These are phyloP conservation scores for Lobophora halterata DNA, from an alignment of 2,888 invertebrate species.

Conservation along the genomic window DNA sequence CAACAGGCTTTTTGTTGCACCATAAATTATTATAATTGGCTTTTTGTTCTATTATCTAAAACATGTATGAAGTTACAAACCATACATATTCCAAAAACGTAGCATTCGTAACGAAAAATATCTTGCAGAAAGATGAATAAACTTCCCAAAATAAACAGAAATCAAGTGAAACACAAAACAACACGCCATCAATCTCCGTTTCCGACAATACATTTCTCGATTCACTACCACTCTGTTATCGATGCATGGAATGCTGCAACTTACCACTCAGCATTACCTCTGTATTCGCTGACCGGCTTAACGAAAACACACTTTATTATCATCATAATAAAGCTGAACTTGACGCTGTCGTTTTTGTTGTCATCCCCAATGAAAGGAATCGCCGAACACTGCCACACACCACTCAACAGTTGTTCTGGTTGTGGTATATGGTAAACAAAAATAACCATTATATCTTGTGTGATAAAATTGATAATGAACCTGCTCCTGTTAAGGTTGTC, in stretches of 20 bases:
- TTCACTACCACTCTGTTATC: conserved; percentile 29
- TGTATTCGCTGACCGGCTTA: conserved; percentile 28
- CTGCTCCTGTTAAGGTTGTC: no score
- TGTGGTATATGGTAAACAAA: conserved; percentile 1
- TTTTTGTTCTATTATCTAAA: no score
- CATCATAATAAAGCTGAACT: conserved; percentile 30
- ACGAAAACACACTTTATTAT: conserved; percentile 33
- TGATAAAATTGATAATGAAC: neutral
- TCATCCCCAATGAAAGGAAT: no score
- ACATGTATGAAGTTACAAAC: no score
- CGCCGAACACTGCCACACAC: conserved; percentile 1
- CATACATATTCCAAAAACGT: no score
- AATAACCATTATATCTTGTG: neutral
- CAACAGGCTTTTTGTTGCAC: no score
- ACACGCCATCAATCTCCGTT: conserved; percentile 21
- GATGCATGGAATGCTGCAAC: conserved; percentile 8
- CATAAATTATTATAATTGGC: no score
- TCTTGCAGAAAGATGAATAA: no score
- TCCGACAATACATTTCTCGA: conserved; percentile 34
- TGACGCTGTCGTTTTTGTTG: conserved; percentile 17
- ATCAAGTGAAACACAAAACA: conserved; percentile 8
- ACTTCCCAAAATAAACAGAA: no score
- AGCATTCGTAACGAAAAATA: no score
- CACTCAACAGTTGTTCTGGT: conserved; percentile 12
- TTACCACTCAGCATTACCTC: conserved; percentile 37